Evolutionary conservation across 2,113 vertebrate genomes (phyloP), one percentile per base, ranked within the genome.

Genomic region (Laterallus jamaicensis): DNA sequence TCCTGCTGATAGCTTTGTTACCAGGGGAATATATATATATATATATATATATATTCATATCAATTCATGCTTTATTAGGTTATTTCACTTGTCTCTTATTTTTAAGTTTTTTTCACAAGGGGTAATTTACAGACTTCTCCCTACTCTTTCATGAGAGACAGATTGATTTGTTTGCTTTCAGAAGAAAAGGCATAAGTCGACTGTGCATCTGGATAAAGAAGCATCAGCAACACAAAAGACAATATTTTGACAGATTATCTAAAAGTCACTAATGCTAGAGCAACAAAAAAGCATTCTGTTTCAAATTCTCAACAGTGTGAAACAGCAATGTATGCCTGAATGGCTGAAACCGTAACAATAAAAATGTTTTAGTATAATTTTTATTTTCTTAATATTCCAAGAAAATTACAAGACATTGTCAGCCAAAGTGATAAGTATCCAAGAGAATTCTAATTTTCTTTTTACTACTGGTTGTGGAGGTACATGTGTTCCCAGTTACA

Each of bases 71-170:
- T 88, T 93, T 94, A 69, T 90, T 83, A 70, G 10, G 47, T 80
- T 87, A 86, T 93, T 92, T 86, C 47, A 64, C 40, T 66, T 90
- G 28, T 47, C 63, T 93, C 31, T 93, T 90, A 52, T 58, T 94
- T 95, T 87, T 37, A 74, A 67, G 21, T 55, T 93, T 83, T 59
- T 94, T 86, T 83, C 59, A 68, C 42, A 83, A 52, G 14, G 15
- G 26, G 40, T 66, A 70, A 60, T 90, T 95, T 73, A 60, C n/a
- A 69, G 73, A 29, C 15, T 79, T 85, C 31, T 76, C 22, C 8
- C 8, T 91, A 31, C 18, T 63, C 24, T 66, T 88, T 73, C 82
- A 15, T 59, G 66, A 92, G 62, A 81, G 70, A 70, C 14, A n/a
- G 60, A 86, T 76, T 62, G 73, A 86, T 90, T 84, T 79, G 35